Evolutionary conservation across 2,888 invertebrate genomes (phyloP), one percentile per base, ranked within the genome.

Genomic region (Sylvicola cinctus): DNA sequence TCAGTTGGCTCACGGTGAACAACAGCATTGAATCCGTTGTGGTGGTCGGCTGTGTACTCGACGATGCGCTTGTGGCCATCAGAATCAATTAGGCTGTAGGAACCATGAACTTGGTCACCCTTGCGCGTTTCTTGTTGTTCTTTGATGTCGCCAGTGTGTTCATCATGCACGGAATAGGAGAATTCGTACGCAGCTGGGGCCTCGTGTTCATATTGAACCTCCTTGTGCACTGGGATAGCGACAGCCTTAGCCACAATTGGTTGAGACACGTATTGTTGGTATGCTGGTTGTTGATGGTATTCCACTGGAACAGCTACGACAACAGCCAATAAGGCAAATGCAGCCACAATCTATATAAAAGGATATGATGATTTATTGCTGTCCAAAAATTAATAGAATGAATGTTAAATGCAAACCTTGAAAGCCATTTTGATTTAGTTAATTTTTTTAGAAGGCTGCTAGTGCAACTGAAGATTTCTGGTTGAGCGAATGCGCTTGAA

Each of bases 11-110:
- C 61, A 27, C 59, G 61, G 38, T 54, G 55, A 2, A 65, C 65
- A 27, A 63, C 46, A 4, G 66, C 66, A 44, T 64, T 62, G 50
- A 66, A 66, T 37, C 66, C 65, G 39, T 49, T 58, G 42, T 60
- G 58, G n/a, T 57, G 51, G 44, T 64, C 65, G 16, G 65, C 61
- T 36, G 55, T 55, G 48, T 66, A 66, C 15, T 63, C 58, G n/a
- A 66, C 66, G 27, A 56, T 52, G 38, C 66, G 58, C 35, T 53
- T 55, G 42, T 55, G 55, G 25, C 65, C 65, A 49, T 65, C 65
- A 15, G 65, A 46, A 40, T 65, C 65, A 40, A 65, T 50, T 3
- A 66, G 46, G 35, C 62, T 59, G 44, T 65, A 66, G 41, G 54
- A 50, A 3, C 65, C 65, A 38, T 61, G 57, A 16, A 65, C 65